A percentile compares a stretch with the other conserved stretches of the same genome.
These are phyloP conservation scores for Neoniphon sammara DNA, from an alignment of 2,797 vertebrate genomes.

Conservation along the genomic window DNA sequence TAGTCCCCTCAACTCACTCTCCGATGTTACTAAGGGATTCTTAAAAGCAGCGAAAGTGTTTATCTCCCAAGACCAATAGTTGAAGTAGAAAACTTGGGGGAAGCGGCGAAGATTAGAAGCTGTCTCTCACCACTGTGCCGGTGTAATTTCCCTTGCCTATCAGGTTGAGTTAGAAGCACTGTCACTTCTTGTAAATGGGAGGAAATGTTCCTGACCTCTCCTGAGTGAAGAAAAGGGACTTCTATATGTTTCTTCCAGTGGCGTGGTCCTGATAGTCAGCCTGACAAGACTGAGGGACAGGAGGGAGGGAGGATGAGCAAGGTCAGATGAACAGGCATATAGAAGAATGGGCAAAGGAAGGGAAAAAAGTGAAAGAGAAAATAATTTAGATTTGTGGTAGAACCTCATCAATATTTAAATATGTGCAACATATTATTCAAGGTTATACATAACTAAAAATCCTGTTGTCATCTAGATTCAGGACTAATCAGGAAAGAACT, in stretches of 20 bases:
- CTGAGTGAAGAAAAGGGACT: conserved; percentile 1
- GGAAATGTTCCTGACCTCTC: conserved; percentile 41
- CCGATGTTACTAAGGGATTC: conserved; percentile 56
- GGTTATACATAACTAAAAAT: background rate
- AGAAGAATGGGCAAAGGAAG: background rate
- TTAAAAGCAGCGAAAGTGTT: conserved; percentile 63
- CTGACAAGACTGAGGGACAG: conserved; percentile 2
- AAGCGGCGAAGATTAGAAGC: conserved; percentile 54
- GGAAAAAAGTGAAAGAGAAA: background rate
- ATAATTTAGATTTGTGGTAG: background rate
- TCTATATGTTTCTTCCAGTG: conserved; percentile 19
- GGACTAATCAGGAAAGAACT: background rate
- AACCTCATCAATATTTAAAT: background rate
- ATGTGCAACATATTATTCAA: background rate
- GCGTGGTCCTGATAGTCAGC: conserved; percentile 1
- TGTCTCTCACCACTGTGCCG: conserved; percentile 29
- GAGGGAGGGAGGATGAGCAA: background rate
- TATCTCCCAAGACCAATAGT: conserved; percentile 61
- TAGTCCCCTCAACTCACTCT: conserved; percentile 43
- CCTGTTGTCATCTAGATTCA: background rate
- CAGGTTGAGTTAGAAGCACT: conserved; percentile 34
- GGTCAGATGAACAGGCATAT: background rate
- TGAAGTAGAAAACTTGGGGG: conserved; percentile 45
- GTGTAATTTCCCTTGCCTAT: conserved; percentile 49
- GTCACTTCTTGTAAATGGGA: conserved; percentile 53